Conservation (phyloP, 1,140 invertebrate species). For the Aphaenogaster floridana region DNA sequence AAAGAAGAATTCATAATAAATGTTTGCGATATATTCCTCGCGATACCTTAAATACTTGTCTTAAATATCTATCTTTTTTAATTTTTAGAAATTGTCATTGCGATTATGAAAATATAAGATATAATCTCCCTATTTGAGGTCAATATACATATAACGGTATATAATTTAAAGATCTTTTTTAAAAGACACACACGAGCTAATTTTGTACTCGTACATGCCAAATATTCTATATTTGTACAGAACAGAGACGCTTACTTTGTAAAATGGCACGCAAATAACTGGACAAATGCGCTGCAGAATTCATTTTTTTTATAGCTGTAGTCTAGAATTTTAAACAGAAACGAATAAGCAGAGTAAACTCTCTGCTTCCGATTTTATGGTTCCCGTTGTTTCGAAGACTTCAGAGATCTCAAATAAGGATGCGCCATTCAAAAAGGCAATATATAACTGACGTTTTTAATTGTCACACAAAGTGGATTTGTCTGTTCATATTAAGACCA, state of each 20-base stretch:
- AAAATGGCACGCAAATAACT: neutral
- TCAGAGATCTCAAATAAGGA: slow-evolving; percentile 15
- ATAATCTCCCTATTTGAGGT: slow-evolving; percentile 42
- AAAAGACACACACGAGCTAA: slow-evolving; percentile 5
- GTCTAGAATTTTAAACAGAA: neutral
- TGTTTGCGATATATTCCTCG: neutral
- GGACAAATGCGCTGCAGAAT: neutral
- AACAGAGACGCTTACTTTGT: neutral
- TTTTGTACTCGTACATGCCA: slow-evolving; percentile 39
- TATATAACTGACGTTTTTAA: neutral
- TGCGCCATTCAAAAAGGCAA: neutral
- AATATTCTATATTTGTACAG: slow-evolving; percentile 27
- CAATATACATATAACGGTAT: slow-evolving; percentile 17
- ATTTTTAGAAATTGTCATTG: neutral
- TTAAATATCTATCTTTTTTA: neutral
- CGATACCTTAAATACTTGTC: neutral
- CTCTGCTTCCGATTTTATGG: neutral
- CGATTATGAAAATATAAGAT: slow-evolving; percentile 14
- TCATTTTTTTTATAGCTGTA: neutral
- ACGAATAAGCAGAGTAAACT: neutral
- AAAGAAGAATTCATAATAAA: neutral
- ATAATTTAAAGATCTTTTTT: slow-evolving; percentile 21
- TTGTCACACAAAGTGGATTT: neutral
- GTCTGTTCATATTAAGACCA: neutral
- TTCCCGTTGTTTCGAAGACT: neutral